Conservation (phyloP, 2,888 invertebrate species). For the Eupithecia vulgata region DNA sequence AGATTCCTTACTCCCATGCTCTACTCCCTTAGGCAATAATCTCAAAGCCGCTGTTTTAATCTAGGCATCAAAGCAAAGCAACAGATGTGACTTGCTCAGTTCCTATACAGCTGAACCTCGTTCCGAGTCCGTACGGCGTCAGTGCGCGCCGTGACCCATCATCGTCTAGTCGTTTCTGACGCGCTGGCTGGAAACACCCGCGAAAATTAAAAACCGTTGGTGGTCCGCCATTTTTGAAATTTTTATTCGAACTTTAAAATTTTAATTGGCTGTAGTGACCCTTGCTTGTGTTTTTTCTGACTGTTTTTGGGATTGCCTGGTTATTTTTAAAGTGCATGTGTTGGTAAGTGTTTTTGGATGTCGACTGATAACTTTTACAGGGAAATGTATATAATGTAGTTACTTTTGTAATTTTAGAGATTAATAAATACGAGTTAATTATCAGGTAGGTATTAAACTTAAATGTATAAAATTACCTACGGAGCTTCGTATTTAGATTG, state of each 20-base stretch:
- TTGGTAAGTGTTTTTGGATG: neutral
- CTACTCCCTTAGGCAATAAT: constrained; percentile 32
- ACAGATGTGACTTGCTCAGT: constrained; percentile 52
- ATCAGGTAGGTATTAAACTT: too few species aligned
- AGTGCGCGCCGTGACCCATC: constrained; percentile 66
- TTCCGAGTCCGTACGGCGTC: constrained; percentile 51
- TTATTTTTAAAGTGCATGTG: constrained; percentile 13
- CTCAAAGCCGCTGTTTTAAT: constrained; percentile 43
- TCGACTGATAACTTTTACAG: neutral
- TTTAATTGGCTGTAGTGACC: neutral
- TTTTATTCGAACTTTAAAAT: constrained; percentile 4
- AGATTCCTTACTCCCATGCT: neutral
- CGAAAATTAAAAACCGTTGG: constrained; percentile 51
- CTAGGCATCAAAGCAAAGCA: constrained; percentile 57
- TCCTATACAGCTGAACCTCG: constrained; percentile 25
- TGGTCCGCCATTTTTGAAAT: constrained; percentile 13
- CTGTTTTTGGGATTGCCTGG: constrained; percentile 20
- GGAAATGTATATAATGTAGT: neutral
- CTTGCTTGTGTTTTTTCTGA: constrained; percentile 10
- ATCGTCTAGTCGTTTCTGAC: constrained; percentile 60
- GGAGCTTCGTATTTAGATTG: too few species aligned
- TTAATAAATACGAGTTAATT: neutral
- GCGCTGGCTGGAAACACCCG: constrained; percentile 42
- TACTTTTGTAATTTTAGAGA: neutral
- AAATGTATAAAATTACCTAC: too few species aligned